phyloP scores from a whole-genome alignment of 2,113 vertebrate species.

The Microcebus griseorufus region DNA sequence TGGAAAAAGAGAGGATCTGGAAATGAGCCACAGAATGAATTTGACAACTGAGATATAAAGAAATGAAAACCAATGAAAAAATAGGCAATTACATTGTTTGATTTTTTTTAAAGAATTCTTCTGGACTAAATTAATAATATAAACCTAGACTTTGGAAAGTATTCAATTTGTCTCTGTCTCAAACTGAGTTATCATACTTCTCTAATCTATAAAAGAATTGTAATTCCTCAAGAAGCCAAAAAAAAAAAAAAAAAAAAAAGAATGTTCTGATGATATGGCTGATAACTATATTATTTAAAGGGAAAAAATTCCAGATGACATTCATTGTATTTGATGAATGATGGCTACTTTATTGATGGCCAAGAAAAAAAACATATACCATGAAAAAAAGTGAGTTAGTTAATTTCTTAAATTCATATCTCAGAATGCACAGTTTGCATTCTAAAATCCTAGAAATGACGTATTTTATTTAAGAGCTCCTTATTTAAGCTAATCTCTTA shows the following conservation, averaged over 20 bases:
- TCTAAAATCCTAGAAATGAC: background rate
- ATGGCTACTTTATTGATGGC: background rate
- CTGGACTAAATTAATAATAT: background rate
- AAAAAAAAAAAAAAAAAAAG: too few species aligned
- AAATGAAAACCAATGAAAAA: background rate
- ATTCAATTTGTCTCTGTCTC: background rate
- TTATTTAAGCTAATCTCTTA: background rate
- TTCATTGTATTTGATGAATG: background rate
- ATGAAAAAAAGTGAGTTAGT: background rate
- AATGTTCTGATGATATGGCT: background rate
- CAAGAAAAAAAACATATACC: background rate
- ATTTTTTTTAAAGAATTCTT: rapidly evolving
- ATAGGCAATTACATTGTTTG: background rate
- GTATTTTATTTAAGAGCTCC: background rate
- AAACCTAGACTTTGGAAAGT: background rate
- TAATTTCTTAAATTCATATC: background rate
- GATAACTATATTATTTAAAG: background rate
- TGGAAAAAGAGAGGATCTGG: conserved; percentile 65
- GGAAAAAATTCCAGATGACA: background rate
- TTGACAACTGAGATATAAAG: background rate
- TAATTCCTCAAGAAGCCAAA: background rate
- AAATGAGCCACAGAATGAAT: background rate
- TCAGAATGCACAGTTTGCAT: background rate
- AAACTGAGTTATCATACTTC: background rate
- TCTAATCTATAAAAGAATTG: background rate